Evolutionary conservation across 37 sponge, comb jelly and placozoan species (phyloP), one percentile per base, ranked within the genome.

Genomic region (Eunapius fragilis): DNA sequence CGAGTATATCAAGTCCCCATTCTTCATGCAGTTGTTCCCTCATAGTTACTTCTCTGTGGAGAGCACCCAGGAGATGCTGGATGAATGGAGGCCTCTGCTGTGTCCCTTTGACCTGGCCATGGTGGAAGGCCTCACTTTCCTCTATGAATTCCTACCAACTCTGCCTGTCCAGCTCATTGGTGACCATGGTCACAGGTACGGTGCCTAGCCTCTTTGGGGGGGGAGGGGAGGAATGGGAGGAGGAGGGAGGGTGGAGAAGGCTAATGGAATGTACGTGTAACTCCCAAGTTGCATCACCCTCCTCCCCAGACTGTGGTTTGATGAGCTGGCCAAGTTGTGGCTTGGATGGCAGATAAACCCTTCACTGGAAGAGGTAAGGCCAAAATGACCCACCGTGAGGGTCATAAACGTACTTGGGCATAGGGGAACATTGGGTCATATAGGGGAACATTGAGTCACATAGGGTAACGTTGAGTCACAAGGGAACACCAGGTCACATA

Each of bases 51-150:
- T 98, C 81, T 89, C 99, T 79, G 79, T 81, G 10, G 94, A 90
- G 82, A 79, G 86, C 26, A 98, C 99, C 17, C 84, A 85, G 30
- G 97, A 98, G 89, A 96, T 98, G 86, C 76, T 98, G 68, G 87
- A 93, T 34, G 99, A 98, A 72, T 93, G 93, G 92, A 70, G 87
- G 33, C 99, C 99, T 32, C 45, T 84, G 79, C 68, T 98, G 28
- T 96, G 95, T 79, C 92, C 93, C 37, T 90, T 86, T 80, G 90
- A 92, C 71, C 72, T 78, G 76, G 35, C 92, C 78, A 81, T 87
- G 83, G 58, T 84, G 0, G 91, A 91, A 27, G 88, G 48, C 10
- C 24, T 80, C 10, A 81, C 67, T 22, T 88, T 72, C 37, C 76
- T 98, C 32, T 68, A 78, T 22, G 38, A 79, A 28, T 95, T 98